Percentiles rank a stretch among this genome's conserved stretches.
These are phyloP conservation scores for Lytechinus variegatus DNA, from an alignment of 35 echinoderm and acorn worm species.

Conservation along the genomic window DNA sequence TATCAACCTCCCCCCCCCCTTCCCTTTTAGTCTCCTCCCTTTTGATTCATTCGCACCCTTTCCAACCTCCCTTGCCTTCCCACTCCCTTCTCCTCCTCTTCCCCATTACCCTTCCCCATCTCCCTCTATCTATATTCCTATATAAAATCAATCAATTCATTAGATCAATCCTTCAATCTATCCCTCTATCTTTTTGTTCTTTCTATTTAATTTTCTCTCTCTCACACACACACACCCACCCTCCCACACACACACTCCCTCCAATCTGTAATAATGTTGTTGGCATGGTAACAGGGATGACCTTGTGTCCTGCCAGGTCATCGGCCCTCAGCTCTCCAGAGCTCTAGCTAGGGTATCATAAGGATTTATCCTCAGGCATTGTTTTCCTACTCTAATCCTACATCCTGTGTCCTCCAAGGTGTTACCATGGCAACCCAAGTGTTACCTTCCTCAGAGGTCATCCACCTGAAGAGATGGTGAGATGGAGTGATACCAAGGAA, in stretches of 20 bases:
- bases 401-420: not conserved
- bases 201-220: not conserved
- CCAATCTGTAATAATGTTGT: not conserved
- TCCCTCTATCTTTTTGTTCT: no score
- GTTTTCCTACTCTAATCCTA: not conserved
- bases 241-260: no score
- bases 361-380: slow-evolving; percentile 17
- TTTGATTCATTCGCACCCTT: not conserved
- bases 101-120: no score
- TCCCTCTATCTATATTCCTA: not conserved
- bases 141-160: no score
- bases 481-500: not conserved
- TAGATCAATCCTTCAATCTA: no score
- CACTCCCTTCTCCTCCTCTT: no score
- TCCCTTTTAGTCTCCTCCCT: not conserved
- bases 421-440: not conserved
- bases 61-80: not conserved
- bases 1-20: not conserved
- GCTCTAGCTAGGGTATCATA: not conserved
- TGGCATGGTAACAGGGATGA: not conserved
- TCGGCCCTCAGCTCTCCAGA: not conserved
- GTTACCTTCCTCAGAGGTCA: not conserved
- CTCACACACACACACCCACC: not conserved
- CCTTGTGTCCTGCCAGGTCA: not conserved
- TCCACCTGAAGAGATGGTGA: not conserved